These are phyloP conservation scores for Coregonus clupeaformis DNA, from an alignment of 2,113 vertebrate species.

Conservation along the genomic window DNA sequence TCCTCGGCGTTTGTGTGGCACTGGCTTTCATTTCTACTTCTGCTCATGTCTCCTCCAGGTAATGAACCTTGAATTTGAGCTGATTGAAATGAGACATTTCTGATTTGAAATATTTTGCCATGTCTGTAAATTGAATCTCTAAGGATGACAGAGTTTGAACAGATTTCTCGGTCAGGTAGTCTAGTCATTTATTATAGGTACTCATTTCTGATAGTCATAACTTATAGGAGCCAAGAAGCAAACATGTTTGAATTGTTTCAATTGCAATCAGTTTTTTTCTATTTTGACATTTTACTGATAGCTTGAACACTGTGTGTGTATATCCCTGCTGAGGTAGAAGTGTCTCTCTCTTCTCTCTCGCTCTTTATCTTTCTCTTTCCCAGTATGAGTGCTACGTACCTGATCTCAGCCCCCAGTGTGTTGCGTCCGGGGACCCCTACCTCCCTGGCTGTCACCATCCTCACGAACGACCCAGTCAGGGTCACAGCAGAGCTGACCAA, in stretches of 20 bases:
- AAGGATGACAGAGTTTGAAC: too few relatives aligned
- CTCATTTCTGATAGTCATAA: too few relatives aligned
- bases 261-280: too few relatives aligned
- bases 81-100: background rate
- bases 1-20: constrained; percentile 34
- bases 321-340: background rate
- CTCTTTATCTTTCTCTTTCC: background rate
- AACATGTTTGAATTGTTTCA: background rate
- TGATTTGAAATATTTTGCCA: background rate
- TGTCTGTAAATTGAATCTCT: background rate
- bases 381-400: constrained; percentile 39
- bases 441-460: constrained; percentile 49
- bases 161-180: background rate
- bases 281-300: too few relatives aligned
- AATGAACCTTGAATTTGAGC: background rate
- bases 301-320: background rate
- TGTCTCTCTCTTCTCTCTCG: background rate
- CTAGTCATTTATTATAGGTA: background rate
- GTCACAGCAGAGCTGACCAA: constrained; percentile 51
- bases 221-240: too few relatives aligned
- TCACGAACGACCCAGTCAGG: constrained; percentile 33
- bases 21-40: constrained; percentile 20
- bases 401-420: constrained; percentile 56
- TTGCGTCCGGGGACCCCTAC: constrained; percentile 48
- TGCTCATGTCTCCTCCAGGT: constrained; percentile 37